phyloP scores from a whole-genome alignment of 1,140 invertebrate genomes.

The Schlechtendalia chinensis region DNA sequence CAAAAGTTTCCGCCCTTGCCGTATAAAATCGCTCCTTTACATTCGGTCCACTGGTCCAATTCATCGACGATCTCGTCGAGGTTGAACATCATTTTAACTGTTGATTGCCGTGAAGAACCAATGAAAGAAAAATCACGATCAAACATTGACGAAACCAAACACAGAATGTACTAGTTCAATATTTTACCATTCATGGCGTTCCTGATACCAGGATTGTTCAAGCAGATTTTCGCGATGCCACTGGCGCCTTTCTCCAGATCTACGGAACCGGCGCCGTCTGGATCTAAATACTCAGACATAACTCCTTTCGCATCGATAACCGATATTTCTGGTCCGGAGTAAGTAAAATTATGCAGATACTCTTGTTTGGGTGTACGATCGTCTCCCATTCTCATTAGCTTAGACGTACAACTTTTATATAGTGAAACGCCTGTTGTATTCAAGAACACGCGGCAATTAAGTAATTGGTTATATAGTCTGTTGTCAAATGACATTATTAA shows the following conservation, averaged over 20 bases:
- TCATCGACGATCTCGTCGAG: constrained; percentile 58
- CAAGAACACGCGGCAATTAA: too few relatives aligned
- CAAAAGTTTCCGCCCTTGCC: constrained; percentile 61
- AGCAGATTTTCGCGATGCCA: constrained; percentile 27
- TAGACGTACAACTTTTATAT: not conserved
- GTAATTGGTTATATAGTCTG: too few relatives aligned
- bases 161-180: not conserved
- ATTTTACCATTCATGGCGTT: constrained; percentile 39
- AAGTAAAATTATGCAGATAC: not conserved
- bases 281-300: not conserved
- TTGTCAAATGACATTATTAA: too few relatives aligned
- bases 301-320: not conserved
- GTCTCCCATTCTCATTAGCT: not conserved
- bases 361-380: not conserved
- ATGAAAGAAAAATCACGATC: not conserved
- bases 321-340: not conserved
- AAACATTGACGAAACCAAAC: constrained; percentile 52
- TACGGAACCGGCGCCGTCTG: not conserved
- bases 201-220: constrained; percentile 17
- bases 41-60: constrained; percentile 60
- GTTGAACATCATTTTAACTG: constrained; percentile 66
- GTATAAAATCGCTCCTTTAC: constrained; percentile 62
- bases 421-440: not conserved
- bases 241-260: not conserved
- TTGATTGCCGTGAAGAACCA: not conserved